These are phyloP conservation scores for Chanos chanos DNA, from an alignment of 2,797 vertebrate species.

Conservation along the genomic window DNA sequence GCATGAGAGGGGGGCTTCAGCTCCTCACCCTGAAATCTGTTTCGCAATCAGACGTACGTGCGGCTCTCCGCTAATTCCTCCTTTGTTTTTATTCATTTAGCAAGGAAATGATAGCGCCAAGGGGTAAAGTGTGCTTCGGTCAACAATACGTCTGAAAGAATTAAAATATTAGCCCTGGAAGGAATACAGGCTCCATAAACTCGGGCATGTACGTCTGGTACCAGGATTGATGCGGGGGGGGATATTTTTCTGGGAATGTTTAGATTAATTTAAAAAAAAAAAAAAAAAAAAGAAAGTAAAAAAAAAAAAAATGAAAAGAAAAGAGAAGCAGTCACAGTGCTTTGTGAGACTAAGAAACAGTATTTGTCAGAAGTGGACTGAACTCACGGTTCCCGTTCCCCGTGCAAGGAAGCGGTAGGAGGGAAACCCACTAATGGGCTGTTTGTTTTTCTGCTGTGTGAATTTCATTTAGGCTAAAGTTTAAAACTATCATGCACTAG, in stretches of 20 bases:
- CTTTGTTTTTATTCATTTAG: conserved; percentile 16
- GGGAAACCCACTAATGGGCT: conserved; percentile 35
- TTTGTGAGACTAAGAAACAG: conserved; percentile 9
- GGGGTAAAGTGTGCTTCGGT: conserved; percentile 13
- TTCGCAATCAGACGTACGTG: not conserved
- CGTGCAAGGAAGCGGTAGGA: conserved; percentile 19
- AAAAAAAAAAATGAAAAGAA: conserved; percentile 1
- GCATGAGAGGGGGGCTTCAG: too few relatives aligned
- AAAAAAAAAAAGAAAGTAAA: not conserved
- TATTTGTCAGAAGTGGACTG: conserved; percentile 7
- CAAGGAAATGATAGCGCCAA: conserved; percentile 4
- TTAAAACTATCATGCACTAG: conserved; percentile 49
- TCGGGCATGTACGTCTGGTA: not conserved
- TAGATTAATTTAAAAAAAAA: not conserved
- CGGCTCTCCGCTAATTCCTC: not conserved
- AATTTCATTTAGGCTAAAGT: conserved; percentile 50
- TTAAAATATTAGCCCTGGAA: conserved; percentile 16
- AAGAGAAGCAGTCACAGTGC: too few relatives aligned
- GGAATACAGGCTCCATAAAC: conserved; percentile 4
- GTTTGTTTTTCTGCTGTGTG: conserved; percentile 47
- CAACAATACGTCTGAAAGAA: not conserved
- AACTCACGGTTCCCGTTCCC: not conserved
- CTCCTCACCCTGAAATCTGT: not conserved
- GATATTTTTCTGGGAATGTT: conserved; percentile 11
- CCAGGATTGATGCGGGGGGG: not conserved